Evolutionary conservation across 2,113 vertebrate genomes (phyloP).

Genomic region (Notarius quadriscutis): DNA sequence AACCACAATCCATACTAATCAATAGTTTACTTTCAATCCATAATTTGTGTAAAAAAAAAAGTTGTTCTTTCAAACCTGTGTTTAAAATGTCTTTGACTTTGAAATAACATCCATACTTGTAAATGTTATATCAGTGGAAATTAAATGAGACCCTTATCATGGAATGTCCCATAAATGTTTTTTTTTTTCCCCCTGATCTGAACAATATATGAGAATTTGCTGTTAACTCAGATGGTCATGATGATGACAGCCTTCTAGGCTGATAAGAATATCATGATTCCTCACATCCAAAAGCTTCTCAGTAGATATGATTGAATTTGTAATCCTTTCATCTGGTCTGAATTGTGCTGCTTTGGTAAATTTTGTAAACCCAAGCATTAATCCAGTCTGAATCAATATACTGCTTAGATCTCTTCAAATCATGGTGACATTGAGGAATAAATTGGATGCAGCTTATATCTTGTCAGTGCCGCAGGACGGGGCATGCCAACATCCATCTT

Average conservation of each 20-base stretch:
- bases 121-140: background rate
- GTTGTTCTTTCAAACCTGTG: background rate
- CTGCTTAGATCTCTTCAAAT: slow-evolving; percentile 2
- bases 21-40: background rate
- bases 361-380: background rate
- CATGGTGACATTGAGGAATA: slow-evolving; percentile 18
- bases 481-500: background rate
- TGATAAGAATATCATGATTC: slow-evolving; percentile 5
- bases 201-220: background rate
- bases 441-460: slow-evolving; percentile 6
- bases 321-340: slow-evolving; percentile 26
- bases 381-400: slow-evolving; percentile 40
- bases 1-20: too few species aligned
- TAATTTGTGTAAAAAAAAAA: background rate
- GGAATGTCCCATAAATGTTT: background rate
- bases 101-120: background rate
- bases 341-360: slow-evolving; percentile 10
- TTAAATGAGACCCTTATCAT: background rate
- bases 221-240: background rate
- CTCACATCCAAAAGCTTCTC: slow-evolving; percentile 9
- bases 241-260: slow-evolving; percentile 13
- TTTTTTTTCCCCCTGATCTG: background rate
- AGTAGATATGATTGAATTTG: slow-evolving; percentile 26
- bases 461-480: slow-evolving; percentile 19
- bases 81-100: slow-evolving; percentile 1